A percentile compares a stretch with the other conserved stretches of the same genome.
Evolutionary conservation across 2,113 vertebrate genomes (phyloP).

Genomic region (Syngnathus typhle): DNA sequence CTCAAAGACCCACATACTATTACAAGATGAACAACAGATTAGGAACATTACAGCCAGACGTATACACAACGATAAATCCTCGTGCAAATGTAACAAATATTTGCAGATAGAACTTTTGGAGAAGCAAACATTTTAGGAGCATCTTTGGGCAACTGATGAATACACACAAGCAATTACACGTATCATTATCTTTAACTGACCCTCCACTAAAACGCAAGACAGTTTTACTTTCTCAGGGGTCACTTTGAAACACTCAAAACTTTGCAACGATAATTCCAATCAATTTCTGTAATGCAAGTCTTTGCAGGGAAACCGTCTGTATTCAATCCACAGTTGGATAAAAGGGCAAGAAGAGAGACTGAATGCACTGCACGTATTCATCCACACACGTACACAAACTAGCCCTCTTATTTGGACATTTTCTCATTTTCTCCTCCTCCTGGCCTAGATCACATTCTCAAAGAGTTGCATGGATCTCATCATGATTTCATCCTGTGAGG

Average conservation of each 20-base stretch:
- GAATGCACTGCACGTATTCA: constrained; percentile 40
- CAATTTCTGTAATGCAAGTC: constrained; percentile 28
- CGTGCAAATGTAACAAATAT: constrained; percentile 10
- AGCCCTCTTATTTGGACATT: constrained; percentile 30
- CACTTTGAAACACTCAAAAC: constrained; percentile 10
- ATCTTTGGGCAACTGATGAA: constrained; percentile 25
- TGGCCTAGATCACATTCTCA: constrained; percentile 90
- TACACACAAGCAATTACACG: not conserved
- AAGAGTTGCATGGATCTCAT: constrained; percentile 97
- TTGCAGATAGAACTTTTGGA: constrained; percentile 23
- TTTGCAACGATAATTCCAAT: constrained; percentile 18
- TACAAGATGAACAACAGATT: constrained; percentile 32
- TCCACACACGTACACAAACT: constrained; percentile 31
- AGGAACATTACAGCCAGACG: constrained; percentile 24
- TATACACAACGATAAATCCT: constrained; percentile 5
- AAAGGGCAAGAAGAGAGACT: constrained; percentile 28
- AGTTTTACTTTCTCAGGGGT: constrained; percentile 18
- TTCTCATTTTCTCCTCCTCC: constrained; percentile 14
- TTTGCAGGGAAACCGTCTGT: constrained; percentile 13
- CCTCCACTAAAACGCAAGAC: constrained; percentile 10
- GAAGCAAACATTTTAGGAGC: constrained; percentile 44
- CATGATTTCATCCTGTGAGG: constrained; percentile 88
- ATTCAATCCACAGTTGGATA: constrained; percentile 24
- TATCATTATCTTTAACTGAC: constrained; percentile 12
- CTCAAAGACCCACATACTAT: constrained; percentile 10